Conservation (phyloP, 2,888 invertebrate genomes). For the Nemotelus pantherinus region DNA sequence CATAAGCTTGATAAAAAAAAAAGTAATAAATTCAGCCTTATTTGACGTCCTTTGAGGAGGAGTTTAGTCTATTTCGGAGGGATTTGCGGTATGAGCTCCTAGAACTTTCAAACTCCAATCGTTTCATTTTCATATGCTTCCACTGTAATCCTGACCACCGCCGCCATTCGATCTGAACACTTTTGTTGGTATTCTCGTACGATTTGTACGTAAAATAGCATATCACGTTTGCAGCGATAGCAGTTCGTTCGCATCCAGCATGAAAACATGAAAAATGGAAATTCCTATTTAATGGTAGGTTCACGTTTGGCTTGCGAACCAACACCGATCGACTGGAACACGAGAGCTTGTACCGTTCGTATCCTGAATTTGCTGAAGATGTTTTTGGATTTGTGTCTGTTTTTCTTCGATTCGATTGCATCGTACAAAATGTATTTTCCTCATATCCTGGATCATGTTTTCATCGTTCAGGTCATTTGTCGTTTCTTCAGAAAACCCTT, state of each 20-base stretch:
- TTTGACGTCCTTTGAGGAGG: too few relatives aligned
- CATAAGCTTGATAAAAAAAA: too few relatives aligned
- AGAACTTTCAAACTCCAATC: too few relatives aligned
- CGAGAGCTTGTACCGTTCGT: too few relatives aligned
- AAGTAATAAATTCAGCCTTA: too few relatives aligned
- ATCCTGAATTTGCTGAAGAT: not conserved
- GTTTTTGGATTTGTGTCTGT: conserved; percentile 36
- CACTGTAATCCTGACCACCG: conserved; percentile 16
- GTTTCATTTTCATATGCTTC: not conserved
- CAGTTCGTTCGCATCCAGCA: conserved; percentile 29
- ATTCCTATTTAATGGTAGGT: conserved; percentile 50
- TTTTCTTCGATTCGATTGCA: conserved; percentile 21
- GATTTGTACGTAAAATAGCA: conserved; percentile 29
- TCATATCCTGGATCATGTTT: conserved; percentile 15
- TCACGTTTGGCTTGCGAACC: conserved; percentile 40
- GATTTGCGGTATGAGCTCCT: too few relatives aligned
- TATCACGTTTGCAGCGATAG: conserved; percentile 40
- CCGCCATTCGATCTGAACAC: not conserved
- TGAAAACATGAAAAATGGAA: conserved; percentile 45
- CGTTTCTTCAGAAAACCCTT: conserved; percentile 11
- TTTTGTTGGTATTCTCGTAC: conserved; percentile 30
- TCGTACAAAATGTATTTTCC: not conserved
- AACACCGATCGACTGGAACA: not conserved
- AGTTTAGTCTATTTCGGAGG: too few relatives aligned
- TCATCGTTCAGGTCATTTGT: conserved; percentile 20